These are phyloP conservation scores for Heliothis peltigera DNA, from an alignment of 2,888 invertebrate species.

Conservation along the genomic window DNA sequence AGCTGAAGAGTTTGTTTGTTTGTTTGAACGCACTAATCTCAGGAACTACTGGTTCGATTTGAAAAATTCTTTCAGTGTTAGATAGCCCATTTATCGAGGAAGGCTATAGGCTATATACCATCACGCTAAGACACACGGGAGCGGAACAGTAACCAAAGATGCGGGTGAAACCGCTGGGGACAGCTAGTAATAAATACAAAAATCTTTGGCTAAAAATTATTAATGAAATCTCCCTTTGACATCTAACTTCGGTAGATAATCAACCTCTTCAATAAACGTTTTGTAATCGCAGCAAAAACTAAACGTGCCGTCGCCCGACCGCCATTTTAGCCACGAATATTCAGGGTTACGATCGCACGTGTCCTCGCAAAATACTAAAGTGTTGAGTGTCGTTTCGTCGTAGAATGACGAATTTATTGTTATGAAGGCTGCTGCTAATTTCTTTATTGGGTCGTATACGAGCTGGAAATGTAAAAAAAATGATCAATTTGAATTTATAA, in stretches of 20 bases:
- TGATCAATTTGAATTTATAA: too few species aligned
- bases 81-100: too few species aligned
- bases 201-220: not conserved
- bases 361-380: constrained; percentile 76
- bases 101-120: too few species aligned
- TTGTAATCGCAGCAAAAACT: constrained; percentile 83
- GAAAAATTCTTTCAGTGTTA: too few species aligned
- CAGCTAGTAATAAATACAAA: too few species aligned
- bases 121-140: too few species aligned
- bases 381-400: constrained; percentile 63
- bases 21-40: too few species aligned
- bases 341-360: constrained; percentile 70
- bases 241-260: constrained; percentile 65
- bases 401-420: constrained; percentile 81
- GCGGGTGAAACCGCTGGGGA: too few species aligned
- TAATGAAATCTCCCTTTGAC: constrained; percentile 58
- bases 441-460: constrained; percentile 72
- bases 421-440: constrained; percentile 76
- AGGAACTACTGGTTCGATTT: too few species aligned
- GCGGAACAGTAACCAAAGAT: too few species aligned
- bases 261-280: constrained; percentile 66
- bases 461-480: constrained; percentile 68
- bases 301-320: constrained; percentile 76
- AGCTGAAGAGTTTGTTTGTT: too few species aligned
- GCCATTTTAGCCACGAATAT: constrained; percentile 80